Conservation (phyloP, 2,888 invertebrate species). For the Drosophila robusta region DNA sequence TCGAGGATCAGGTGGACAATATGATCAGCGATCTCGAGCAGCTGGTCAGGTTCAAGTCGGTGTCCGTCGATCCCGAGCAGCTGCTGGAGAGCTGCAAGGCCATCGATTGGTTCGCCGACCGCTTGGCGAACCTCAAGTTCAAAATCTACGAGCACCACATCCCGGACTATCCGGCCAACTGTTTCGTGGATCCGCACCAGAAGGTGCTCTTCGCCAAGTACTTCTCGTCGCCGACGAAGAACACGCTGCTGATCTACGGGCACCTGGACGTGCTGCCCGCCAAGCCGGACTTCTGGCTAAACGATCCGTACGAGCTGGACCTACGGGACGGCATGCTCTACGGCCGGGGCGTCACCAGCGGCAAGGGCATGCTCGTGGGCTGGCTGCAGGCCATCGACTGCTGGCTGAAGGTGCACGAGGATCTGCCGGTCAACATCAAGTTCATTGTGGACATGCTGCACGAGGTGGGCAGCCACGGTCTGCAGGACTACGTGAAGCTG, state of each 20-base stretch:
- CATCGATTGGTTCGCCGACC: conserved; percentile 33
- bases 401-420: conserved; percentile 37
- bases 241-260: conserved; percentile 48
- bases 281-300: conserved; percentile 31
- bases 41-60: conserved; percentile 28
- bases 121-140: conserved; percentile 36
- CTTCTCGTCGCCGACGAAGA: conserved; percentile 55
- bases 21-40: conserved; percentile 20
- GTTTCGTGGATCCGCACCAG: conserved; percentile 14
- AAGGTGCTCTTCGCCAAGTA: conserved; percentile 56
- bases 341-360: conserved; percentile 53
- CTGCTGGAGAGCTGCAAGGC: conserved; percentile 24
- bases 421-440: conserved; percentile 58
- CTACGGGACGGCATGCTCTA: conserved; percentile 24
- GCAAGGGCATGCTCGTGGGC: conserved; percentile 57
- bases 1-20: conserved; percentile 10
- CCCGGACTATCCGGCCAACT: not conserved
- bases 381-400: conserved; percentile 55
- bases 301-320: conserved; percentile 44
- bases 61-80: conserved; percentile 33
- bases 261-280: conserved; percentile 55
- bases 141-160: conserved; percentile 13
- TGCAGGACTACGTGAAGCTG: conserved; percentile 22
- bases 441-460: conserved; percentile 52
- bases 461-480: conserved; percentile 48